Evolutionary conservation across 2,797 vertebrate genomes (phyloP).

Genomic region (Siniperca scherzeri): DNA sequence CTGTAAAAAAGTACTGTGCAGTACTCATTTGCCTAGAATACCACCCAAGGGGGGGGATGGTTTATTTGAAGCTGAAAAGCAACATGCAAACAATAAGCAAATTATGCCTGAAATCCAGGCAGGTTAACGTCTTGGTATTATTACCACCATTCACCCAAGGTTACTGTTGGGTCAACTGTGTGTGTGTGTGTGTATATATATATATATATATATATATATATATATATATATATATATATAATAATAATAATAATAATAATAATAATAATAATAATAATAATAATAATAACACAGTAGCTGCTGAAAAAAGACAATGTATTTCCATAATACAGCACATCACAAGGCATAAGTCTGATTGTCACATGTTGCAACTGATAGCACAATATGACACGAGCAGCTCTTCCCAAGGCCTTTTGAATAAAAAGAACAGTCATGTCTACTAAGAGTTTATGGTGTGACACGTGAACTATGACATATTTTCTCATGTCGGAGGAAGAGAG

Average conservation of each 20-base stretch:
- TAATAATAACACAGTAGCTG: background rate
- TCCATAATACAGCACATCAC: conserved; percentile 60
- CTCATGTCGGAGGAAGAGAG: background rate
- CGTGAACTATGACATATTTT: background rate
- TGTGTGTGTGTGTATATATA: too few species aligned
- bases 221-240: too few species aligned
- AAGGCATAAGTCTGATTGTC: conserved; percentile 51
- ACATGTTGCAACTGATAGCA: conserved; percentile 56
- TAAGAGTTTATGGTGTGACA: background rate
- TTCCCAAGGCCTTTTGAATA: conserved; percentile 11
- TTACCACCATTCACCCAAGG: background rate
- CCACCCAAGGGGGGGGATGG: conserved; percentile 8
- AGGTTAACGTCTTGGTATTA: background rate
- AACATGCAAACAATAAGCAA: conserved; percentile 33
- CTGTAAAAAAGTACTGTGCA: conserved; percentile 27
- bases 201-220: too few species aligned
- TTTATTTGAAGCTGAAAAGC: conserved; percentile 30
- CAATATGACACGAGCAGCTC: conserved; percentile 12
- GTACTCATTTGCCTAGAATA: conserved; percentile 26
- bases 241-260: too few species aligned
- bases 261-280: too few species aligned
- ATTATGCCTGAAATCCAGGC: background rate
- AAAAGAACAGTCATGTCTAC: background rate
- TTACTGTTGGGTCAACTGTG: background rate
- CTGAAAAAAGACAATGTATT: conserved; percentile 36